A percentile compares a stretch with the other conserved stretches of the same genome.
phyloP scores from a whole-genome alignment of 2,888 invertebrate genomes.

The Beris morrisii region DNA sequence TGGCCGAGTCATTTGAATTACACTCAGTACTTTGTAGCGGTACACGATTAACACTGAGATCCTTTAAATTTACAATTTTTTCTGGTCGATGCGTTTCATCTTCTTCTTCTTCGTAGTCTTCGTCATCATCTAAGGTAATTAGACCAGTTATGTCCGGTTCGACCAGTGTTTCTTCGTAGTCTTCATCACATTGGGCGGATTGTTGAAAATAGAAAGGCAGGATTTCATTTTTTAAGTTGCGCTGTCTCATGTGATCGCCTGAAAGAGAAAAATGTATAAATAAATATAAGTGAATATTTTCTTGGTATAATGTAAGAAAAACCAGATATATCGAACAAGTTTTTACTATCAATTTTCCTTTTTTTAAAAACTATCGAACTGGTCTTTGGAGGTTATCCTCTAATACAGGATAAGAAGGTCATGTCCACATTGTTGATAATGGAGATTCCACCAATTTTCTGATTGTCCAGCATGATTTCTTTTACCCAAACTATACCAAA shows the following conservation, averaged over 20 bases:
- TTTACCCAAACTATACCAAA: no score
- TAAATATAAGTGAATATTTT: conserved; percentile 2
- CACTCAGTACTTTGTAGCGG: conserved; percentile 14
- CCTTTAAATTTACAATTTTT: conserved; percentile 38
- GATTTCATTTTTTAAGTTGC: conserved; percentile 52
- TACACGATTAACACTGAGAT: not conserved
- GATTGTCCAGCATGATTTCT: no score
- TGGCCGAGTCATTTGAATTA: conserved; percentile 32
- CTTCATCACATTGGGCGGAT: conserved; percentile 43
- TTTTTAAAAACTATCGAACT: no score
- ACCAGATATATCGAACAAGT: no score
- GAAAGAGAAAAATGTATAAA: conserved; percentile 8
- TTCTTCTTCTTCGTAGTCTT: conserved; percentile 41
- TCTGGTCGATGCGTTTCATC: conserved; percentile 30
- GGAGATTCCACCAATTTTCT: no score
- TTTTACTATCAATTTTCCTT: no score
- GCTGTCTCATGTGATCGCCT: conserved; percentile 56
- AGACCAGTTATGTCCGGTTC: conserved; percentile 54
- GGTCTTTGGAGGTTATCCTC: no score
- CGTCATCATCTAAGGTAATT: conserved; percentile 53
- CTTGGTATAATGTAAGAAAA: no score
- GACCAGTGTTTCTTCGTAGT: conserved; percentile 51
- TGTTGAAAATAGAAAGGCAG: conserved; percentile 46
- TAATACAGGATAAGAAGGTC: no score
- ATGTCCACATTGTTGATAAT: no score